Evolutionary conservation across 2,113 vertebrate genomes (phyloP).

Genomic region (Rhea pennata): DNA sequence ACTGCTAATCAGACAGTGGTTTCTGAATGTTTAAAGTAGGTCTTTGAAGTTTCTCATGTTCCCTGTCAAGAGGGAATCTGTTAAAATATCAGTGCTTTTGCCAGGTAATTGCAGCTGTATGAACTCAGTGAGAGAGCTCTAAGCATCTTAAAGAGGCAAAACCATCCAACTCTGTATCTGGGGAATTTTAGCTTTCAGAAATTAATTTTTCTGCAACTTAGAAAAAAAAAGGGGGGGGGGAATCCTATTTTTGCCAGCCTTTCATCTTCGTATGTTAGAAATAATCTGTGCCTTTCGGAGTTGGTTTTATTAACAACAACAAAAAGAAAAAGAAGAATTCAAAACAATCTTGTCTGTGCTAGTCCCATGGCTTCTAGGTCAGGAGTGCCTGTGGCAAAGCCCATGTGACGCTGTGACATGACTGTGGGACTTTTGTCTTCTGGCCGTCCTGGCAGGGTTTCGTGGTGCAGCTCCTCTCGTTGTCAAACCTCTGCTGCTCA

Average conservation of each 20-base stretch:
- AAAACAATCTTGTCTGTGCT: background rate
- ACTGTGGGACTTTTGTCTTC: accelerated
- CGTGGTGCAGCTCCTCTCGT: accelerated
- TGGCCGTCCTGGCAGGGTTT: accelerated
- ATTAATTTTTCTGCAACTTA: background rate
- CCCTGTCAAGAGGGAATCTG: background rate
- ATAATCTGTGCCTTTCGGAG: background rate
- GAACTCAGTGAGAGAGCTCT: background rate
- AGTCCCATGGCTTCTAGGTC: background rate
- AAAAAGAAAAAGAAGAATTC: background rate
- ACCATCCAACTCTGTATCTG: background rate
- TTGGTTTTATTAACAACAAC: background rate
- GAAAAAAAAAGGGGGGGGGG: accelerated
- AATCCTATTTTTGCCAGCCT: background rate
- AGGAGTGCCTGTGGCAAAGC: too few species aligned
- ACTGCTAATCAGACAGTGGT: background rate
- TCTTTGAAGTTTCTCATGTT: background rate
- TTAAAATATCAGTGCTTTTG: background rate
- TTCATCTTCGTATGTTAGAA: background rate
- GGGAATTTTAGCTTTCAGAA: background rate
- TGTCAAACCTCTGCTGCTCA: background rate
- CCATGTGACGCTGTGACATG: accelerated
- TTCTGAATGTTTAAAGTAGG: background rate
- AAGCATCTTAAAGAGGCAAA: background rate
- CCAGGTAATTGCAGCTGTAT: background rate